Base-by-base conservation (phyloP, 2,888 invertebrate genomes). In the Ellobium chinense region DNA sequence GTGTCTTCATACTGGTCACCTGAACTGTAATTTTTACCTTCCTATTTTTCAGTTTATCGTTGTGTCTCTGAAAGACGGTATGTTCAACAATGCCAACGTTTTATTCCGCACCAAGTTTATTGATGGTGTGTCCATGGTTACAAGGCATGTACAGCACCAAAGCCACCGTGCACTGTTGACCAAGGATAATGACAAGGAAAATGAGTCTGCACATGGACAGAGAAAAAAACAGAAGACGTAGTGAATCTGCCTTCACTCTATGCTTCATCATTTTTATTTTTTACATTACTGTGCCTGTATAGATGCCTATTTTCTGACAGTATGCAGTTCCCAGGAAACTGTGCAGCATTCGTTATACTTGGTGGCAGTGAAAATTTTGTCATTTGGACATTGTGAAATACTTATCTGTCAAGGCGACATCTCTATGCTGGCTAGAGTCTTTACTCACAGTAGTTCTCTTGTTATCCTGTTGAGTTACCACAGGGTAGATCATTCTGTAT, bases 81-180 rank as follows among this genome's bases (percentile, higher is more conserved):
- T 99, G 98, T 99, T 99, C 94, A 98, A 97, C 94, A 99, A 99
- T 94, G 99, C 99, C 0, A 99, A 99, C 93, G 98, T 99, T 34
- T 93, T 99, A 78, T 99, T 97, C 94, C 96, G 97, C 78, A 99
- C 99, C 0, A 95, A 95, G 89, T 99, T 99, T 93, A 95, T 97
- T 37, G 98, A 99, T 94, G 99, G 99, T 74, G 97, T 97, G 94
- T 99, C 99, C 0, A 95, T 96, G 4, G 96, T 99, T 54, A 95
- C 95, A 0, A 88, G 93, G 18, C 91, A 91, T 81, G 89, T 90
- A 12, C 92, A 92, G 83, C 85, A 87, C 60, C 81, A 82, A 29
- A n/a, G 24, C 63, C 69, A 74, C 62, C 24, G 69, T 12, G 29
- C 63, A 37, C 69, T 74, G 63, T 63, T 7, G 29, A 46, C 39